Evolutionary conservation across 2,113 vertebrate genomes (phyloP).

Genomic region (Varanus salvator): DNA sequence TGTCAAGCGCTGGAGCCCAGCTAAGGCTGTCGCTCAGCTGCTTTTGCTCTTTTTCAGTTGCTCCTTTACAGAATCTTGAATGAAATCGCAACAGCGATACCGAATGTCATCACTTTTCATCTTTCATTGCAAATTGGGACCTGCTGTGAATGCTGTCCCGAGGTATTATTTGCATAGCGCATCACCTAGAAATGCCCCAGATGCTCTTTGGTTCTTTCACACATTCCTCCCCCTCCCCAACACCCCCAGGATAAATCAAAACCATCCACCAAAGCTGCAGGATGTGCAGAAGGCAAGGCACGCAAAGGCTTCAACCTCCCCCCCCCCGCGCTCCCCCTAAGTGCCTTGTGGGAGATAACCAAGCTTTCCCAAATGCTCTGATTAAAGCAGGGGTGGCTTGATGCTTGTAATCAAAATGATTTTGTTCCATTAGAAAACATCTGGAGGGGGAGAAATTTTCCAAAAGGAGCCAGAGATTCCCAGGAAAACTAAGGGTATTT

Average conservation of each 20-base stretch:
- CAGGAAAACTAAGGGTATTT: constrained; percentile 37
- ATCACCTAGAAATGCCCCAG: constrained; percentile 22
- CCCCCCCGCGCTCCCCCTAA: neutral
- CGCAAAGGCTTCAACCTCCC: too few species aligned
- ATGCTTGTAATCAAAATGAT: constrained; percentile 32
- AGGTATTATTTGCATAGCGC: constrained; percentile 58
- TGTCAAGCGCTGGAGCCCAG: constrained; percentile 20
- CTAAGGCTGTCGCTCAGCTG: constrained; percentile 20
- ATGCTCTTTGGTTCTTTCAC: constrained; percentile 24
- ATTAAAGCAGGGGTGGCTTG: neutral
- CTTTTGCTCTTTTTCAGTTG: constrained; percentile 39
- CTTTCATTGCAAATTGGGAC: constrained; percentile 54
- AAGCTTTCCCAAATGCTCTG: constrained; percentile 8
- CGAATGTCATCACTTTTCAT: neutral
- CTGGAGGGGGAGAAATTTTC: constrained; percentile 59
- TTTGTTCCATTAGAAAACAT: constrained; percentile 44
- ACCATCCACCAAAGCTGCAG: constrained; percentile 35
- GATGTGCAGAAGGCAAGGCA: constrained; percentile 8
- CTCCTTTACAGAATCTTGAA: constrained; percentile 49
- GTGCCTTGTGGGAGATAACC: constrained; percentile 23
- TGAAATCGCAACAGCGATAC: constrained; percentile 16
- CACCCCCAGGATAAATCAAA: constrained; percentile 50
- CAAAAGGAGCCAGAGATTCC: constrained; percentile 47
- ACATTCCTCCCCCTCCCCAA: constrained; percentile 48
- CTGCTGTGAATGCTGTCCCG: constrained; percentile 55